Percentiles rank a stretch among this genome's conserved stretches.
phyloP scores from a whole-genome alignment of 1,140 invertebrate genomes.

The Drosophila hydei region DNA sequence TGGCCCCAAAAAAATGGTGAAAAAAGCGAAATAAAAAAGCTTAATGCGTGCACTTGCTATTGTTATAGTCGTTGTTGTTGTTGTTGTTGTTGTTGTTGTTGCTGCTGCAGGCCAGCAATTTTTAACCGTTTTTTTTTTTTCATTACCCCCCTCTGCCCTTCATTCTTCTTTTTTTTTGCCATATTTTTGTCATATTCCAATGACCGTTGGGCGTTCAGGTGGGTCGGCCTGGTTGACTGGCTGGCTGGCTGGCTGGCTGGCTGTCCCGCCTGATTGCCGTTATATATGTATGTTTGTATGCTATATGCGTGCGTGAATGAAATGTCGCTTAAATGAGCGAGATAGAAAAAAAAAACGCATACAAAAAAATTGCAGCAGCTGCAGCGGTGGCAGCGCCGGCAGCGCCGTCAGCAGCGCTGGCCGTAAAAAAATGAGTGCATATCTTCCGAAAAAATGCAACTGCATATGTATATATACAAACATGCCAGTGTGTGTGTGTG shows the following conservation, averaged over 20 bases:
- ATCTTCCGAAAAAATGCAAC: slow-evolving; percentile 82
- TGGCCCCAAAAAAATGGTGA: slow-evolving; percentile 65
- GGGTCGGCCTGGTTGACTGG: slow-evolving; percentile 25
- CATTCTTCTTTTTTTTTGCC: slow-evolving; percentile 42
- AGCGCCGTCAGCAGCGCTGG: slow-evolving; percentile 35
- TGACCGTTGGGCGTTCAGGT: slow-evolving; percentile 55
- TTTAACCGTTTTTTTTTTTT: slow-evolving; percentile 61
- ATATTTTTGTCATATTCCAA: slow-evolving; percentile 80
- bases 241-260: neutral
- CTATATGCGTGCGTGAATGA: slow-evolving; percentile 67
- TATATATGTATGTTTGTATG: slow-evolving; percentile 37
- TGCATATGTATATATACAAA: slow-evolving; percentile 46
- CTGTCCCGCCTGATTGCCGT: slow-evolving; percentile 57
- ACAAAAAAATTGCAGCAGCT: slow-evolving; percentile 47
- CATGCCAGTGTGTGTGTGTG: slow-evolving; percentile 29
- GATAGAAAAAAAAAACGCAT: slow-evolving; percentile 74
- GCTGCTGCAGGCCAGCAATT: slow-evolving; percentile 67
- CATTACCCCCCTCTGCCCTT: neutral
- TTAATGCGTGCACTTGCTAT: slow-evolving; percentile 77
- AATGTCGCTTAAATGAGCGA: slow-evolving; percentile 70
- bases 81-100: slow-evolving; percentile 33
- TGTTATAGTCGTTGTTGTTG: slow-evolving; percentile 23
- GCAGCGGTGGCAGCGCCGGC: slow-evolving; percentile 18
- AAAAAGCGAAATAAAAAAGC: slow-evolving; percentile 57
- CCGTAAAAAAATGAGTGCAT: slow-evolving; percentile 76